Conservation (phyloP, 1,140 invertebrate species). For the Tetraneura akinire region DNA sequence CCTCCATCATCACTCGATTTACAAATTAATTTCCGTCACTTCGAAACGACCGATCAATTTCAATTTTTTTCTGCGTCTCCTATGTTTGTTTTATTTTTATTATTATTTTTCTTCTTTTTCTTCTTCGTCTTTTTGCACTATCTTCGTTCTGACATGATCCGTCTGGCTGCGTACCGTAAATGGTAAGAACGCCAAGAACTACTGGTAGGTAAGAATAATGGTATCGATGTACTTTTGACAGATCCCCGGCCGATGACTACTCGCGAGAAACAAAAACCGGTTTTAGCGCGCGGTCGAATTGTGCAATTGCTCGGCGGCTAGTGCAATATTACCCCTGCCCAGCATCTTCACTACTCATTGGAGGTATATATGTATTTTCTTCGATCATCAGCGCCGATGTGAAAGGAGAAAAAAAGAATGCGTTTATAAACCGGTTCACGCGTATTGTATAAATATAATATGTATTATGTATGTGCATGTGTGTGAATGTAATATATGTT, state of each 20-base stretch:
- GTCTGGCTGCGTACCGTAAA: conserved; percentile 13
- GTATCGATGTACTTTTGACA: conserved; percentile 38
- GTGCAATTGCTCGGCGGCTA: conserved; percentile 27
- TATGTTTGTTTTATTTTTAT: conserved; percentile 19
- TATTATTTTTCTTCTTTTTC: conserved; percentile 1
- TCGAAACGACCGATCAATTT: conserved; percentile 23
- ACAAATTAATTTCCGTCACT: conserved; percentile 41
- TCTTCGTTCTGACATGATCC: not conserved
- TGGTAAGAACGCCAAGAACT: conserved; percentile 21
- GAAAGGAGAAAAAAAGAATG: conserved; percentile 30
- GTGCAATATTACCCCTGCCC: conserved; percentile 45
- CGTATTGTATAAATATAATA: not conserved
- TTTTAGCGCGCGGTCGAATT: conserved; percentile 34
- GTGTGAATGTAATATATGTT: too few species aligned
- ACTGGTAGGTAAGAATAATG: not conserved
- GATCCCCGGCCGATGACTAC: not conserved
- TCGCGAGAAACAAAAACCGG: conserved; percentile 24
- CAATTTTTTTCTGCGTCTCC: not conserved
- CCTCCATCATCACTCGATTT: not conserved
- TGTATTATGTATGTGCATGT: not conserved
- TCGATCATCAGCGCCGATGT: conserved; percentile 12
- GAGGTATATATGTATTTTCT: conserved; percentile 20
- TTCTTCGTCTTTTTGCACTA: not conserved
- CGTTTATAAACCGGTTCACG: conserved; percentile 29
- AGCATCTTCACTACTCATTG: not conserved